Percentiles rank a stretch among this genome's conserved stretches.
These are phyloP conservation scores for Synaphobranchus kaupii DNA, from an alignment of 2,797 vertebrate species.

Conservation along the genomic window DNA sequence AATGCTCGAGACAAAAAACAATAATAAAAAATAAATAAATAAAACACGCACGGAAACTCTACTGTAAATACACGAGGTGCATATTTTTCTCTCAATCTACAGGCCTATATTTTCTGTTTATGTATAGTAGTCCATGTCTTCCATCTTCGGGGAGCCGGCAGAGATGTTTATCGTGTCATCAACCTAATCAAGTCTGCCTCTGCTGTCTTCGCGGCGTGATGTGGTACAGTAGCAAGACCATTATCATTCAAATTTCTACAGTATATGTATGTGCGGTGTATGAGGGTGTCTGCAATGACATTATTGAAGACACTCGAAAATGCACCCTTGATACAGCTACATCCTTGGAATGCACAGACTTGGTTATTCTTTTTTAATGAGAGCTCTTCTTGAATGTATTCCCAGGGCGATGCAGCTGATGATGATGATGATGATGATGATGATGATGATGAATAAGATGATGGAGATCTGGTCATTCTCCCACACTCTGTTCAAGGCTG, in stretches of 20 bases:
- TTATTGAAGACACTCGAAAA: background rate
- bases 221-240: background rate
- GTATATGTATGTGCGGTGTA: background rate
- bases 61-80: background rate
- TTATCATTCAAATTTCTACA: background rate
- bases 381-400: background rate
- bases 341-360: background rate
- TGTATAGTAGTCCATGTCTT: background rate
- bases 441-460: background rate
- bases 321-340: background rate
- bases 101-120: background rate
- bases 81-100: background rate
- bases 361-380: background rate
- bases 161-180: background rate
- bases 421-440: background rate
- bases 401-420: background rate
- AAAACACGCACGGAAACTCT: background rate
- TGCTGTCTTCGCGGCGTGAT: background rate
- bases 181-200: background rate
- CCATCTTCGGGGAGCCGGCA: background rate
- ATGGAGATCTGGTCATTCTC: background rate
- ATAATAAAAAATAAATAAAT: background rate
- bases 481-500: background rate
- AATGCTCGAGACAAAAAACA: background rate
- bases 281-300: background rate